Base-by-base conservation (phyloP, 37 sponge, comb jelly and placozoan species). In the Hexactinellida sp. region DNA sequence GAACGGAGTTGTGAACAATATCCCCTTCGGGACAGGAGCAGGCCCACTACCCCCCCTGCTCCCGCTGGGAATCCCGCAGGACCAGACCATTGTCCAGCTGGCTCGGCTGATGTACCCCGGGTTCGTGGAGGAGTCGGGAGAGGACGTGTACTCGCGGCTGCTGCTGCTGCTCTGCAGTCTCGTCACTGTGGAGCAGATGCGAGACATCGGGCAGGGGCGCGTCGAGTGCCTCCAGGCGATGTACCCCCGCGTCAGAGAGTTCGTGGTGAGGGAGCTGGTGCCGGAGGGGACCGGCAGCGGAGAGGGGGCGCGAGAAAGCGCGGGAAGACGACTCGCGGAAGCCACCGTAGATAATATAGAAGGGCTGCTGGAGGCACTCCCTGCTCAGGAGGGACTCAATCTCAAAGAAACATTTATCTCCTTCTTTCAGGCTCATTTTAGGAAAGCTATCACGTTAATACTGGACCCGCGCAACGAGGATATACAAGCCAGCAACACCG, bases 321-420 rank as follows among this genome's bases (percentile, higher is more conserved):
- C 5, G 3, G 28, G 76, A 23, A 63, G 34, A 63, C 76, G 3
- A 3, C 3, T n/a, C 3, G 76, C 30, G 3, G 76, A 10, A n/a
- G 5, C 30, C 3, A 23, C 28, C 3, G 76, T 25, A 21, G 76
- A 63, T 23, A n/a, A 25, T 63, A 10, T 63, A 28, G 76, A 63
- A 25, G 76, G 76, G 25, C 34, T 63, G 34, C 3, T 63, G 3
- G 76, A 25, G 5, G 25, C 76, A 10, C 21, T 63, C 5, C 76
- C 76, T n/a, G 19, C 76, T 63, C 76, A 63, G 34, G 76, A 63
- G 76, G 76, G 76, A 63, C 76, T 63, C 5, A 63, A 63, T n/a
- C 3, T 63, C 1, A 25, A 25, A n/a, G 34, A 28, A n/a, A 63
- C 76, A 7, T n/a, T 63, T 10, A 63, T 63, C 34, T 21, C 3